Conservation (phyloP, 2,113 vertebrate species). For the Calypte anna region DNA sequence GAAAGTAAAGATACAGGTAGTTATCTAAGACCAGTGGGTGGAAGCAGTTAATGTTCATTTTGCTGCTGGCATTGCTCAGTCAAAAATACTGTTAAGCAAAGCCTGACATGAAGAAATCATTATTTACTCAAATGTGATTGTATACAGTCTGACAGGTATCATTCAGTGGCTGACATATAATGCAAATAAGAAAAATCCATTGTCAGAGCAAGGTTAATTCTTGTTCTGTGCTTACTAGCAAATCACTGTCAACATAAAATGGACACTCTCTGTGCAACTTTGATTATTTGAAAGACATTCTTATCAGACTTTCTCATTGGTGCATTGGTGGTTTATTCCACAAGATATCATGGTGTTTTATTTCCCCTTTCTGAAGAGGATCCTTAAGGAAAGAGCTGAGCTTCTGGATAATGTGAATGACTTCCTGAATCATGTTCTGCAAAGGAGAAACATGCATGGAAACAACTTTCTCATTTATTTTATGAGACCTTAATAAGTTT, state of each 20-base stretch:
- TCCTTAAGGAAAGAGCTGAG: conserved; percentile 12
- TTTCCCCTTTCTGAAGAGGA: neutral
- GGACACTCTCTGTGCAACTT: neutral
- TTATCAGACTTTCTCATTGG: neutral
- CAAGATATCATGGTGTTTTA: neutral
- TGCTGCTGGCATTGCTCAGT: conserved; percentile 21
- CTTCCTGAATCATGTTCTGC: conserved; percentile 30
- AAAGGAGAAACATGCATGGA: neutral
- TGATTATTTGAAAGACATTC: conserved; percentile 10
- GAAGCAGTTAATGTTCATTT: conserved; percentile 43
- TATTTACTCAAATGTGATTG: conserved; percentile 49
- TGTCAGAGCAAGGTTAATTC: conserved; percentile 41
- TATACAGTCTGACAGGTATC: conserved; percentile 43
- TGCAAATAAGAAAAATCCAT: conserved; percentile 19
- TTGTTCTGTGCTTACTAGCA: neutral
- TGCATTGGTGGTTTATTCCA: neutral
- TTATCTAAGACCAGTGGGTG: conserved; percentile 38
- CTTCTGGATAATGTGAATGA: neutral
- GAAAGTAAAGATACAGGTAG: neutral
- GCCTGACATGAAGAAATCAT: conserved; percentile 17
- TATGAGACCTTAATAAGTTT: neutral
- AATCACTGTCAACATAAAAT: neutral
- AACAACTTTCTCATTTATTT: neutral
- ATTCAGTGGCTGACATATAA: conserved; percentile 49
- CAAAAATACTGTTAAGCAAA: conserved; percentile 24